Conservation (phyloP, 2,113 vertebrate species). For the Donacobius atricapilla region DNA sequence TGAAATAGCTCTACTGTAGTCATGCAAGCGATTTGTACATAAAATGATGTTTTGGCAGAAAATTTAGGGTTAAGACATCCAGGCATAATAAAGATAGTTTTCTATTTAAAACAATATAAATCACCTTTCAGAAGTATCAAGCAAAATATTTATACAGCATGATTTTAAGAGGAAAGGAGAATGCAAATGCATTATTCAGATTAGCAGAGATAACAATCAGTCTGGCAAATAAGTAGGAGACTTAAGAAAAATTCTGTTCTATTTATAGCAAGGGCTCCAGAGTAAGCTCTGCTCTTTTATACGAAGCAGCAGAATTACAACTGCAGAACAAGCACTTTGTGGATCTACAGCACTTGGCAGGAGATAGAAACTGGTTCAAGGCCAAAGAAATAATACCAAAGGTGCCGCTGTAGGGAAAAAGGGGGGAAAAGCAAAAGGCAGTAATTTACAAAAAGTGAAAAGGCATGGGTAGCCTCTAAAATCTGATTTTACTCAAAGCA, state of each 20-base stretch:
- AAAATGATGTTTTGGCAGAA: background rate
- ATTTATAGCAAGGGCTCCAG: slow-evolving; percentile 70
- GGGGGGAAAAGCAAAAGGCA: background rate
- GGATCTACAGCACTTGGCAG: slow-evolving; percentile 58
- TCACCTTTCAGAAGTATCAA: background rate
- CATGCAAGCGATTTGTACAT: background rate
- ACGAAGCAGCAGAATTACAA: slow-evolving; percentile 70
- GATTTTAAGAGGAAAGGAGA: background rate
- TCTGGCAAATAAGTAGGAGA: slow-evolving; percentile 59
- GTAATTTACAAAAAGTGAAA: background rate
- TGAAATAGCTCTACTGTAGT: background rate
- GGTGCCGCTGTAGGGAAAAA: background rate
- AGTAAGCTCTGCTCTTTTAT: slow-evolving; percentile 54
- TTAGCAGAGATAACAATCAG: slow-evolving; percentile 61
- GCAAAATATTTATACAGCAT: background rate
- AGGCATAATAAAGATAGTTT: background rate
- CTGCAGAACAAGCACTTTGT: slow-evolving; percentile 72
- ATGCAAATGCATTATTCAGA: slow-evolving; percentile 56
- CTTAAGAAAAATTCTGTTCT: slow-evolving; percentile 62
- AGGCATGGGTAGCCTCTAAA: background rate
- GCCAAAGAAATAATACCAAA: slow-evolving; percentile 63
- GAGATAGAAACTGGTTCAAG: slow-evolving; percentile 52
- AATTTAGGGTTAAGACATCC: background rate
- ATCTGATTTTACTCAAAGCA: background rate
- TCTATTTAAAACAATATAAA: background rate